Conservation (phyloP, 2,888 invertebrate species). For the Agrotis puta region DNA sequence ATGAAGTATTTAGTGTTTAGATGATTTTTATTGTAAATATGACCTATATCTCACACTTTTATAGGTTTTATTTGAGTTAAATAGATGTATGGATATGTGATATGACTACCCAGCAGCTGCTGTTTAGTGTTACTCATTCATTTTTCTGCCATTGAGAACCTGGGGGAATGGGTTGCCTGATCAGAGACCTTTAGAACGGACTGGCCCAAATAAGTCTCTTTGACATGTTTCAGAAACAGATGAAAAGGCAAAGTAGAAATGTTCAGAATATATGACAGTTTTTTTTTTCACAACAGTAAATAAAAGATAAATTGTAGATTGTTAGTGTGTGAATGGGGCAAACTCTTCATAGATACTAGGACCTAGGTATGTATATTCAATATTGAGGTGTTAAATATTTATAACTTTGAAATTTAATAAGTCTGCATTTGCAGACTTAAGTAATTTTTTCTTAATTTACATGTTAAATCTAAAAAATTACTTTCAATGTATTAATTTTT, state of each 20-base stretch:
- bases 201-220: neutral
- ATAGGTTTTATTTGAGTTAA: neutral
- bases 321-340: too few relatives aligned
- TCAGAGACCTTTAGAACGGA: neutral
- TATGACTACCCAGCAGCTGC: neutral
- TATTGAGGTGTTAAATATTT: neutral
- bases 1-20: constrained; percentile 3
- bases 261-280: neutral
- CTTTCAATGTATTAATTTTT: neutral
- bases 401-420: neutral
- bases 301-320: neutral
- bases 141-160: too few relatives aligned
- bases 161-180: neutral
- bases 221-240: neutral
- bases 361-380: too few relatives aligned
- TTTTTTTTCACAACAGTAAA: neutral
- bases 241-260: neutral
- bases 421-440: too few relatives aligned
- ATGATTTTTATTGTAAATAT: neutral
- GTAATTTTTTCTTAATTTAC: neutral
- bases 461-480: neutral
- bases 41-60: neutral
- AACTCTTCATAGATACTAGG: too few relatives aligned
- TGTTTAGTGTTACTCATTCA: neutral
- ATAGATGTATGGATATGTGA: too few relatives aligned